Percentiles rank a stretch among this genome's conserved stretches.
phyloP scores from a whole-genome alignment of 2,113 vertebrate genomes.

The Ia io region DNA sequence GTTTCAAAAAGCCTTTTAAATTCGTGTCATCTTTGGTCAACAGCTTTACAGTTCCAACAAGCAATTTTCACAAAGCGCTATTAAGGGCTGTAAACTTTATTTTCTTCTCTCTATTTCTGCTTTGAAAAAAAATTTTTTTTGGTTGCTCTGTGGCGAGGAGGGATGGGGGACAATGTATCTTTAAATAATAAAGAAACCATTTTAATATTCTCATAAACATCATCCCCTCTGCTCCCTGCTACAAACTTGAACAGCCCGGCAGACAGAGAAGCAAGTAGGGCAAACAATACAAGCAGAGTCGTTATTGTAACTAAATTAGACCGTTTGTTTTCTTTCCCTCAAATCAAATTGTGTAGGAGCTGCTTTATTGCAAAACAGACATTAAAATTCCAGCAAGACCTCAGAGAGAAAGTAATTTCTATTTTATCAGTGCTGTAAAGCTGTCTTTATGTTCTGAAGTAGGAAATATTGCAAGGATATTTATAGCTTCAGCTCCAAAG shows the following conservation, averaged over 20 bases:
- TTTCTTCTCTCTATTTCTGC: constrained; percentile 64
- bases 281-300: constrained; percentile 82
- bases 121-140: background rate
- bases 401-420: constrained; percentile 91
- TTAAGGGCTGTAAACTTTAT: constrained; percentile 80
- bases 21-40: constrained; percentile 73
- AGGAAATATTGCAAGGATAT: constrained; percentile 88
- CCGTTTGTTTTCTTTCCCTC: constrained; percentile 87
- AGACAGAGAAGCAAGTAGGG: constrained; percentile 73
- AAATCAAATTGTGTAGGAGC: constrained; percentile 88
- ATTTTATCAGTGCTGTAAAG: constrained; percentile 90
- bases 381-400: constrained; percentile 90
- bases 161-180: constrained; percentile 62
- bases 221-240: constrained; percentile 64
- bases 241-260: constrained; percentile 71
- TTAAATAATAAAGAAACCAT: constrained; percentile 74
- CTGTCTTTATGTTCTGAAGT: constrained; percentile 89
- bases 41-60: constrained; percentile 76
- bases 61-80: constrained; percentile 75
- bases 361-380: constrained; percentile 90
- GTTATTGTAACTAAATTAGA: constrained; percentile 89
- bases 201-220: constrained; percentile 79
- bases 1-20: constrained; percentile 70
- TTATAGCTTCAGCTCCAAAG: constrained; percentile 87
- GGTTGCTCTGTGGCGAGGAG: constrained; percentile 69